phyloP scores from a whole-genome alignment of 2,797 vertebrate species.

The Chloroceryle inda region DNA sequence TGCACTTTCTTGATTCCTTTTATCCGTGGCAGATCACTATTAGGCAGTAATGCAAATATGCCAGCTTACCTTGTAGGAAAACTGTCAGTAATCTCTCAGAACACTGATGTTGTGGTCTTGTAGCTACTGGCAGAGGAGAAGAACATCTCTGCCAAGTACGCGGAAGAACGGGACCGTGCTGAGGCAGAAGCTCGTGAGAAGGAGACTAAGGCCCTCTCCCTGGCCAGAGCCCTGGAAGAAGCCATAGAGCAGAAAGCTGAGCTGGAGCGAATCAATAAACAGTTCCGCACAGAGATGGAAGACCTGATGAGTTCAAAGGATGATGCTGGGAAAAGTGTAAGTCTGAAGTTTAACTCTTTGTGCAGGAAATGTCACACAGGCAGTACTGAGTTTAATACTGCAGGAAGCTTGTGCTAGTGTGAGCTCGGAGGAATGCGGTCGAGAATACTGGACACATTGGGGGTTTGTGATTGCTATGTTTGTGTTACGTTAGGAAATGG shows the following conservation, averaged over 20 bases:
- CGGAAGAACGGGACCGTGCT: conserved; percentile 93
- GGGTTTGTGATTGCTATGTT: neutral
- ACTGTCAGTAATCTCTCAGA: neutral
- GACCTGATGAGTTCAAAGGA: conserved; percentile 98
- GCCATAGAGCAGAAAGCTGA: conserved; percentile 91
- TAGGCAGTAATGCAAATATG: neutral
- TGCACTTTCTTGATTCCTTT: neutral
- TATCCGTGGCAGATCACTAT: fast-evolving
- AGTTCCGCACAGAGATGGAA: conserved; percentile 94
- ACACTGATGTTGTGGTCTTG: neutral
- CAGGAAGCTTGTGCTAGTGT: neutral
- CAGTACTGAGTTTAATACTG: neutral
- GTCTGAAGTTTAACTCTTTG: conserved; percentile 23
- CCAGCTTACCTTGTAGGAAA: neutral
- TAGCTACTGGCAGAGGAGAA: conserved; percentile 97
- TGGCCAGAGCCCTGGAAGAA: conserved; percentile 92
- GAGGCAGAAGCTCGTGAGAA: conserved; percentile 97
- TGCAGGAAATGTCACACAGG: neutral
- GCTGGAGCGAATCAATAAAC: conserved; percentile 92
- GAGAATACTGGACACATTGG: neutral
- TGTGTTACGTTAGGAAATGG: neutral
- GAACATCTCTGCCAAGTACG: conserved; percentile 91
- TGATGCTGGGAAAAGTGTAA: conserved; percentile 95
- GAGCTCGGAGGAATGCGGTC: neutral
- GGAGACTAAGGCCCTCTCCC: conserved; percentile 91